Percentiles rank a stretch among this genome's conserved stretches.
phyloP scores from a whole-genome alignment of 2,797 vertebrate genomes.

The Echiichthys vipera region DNA sequence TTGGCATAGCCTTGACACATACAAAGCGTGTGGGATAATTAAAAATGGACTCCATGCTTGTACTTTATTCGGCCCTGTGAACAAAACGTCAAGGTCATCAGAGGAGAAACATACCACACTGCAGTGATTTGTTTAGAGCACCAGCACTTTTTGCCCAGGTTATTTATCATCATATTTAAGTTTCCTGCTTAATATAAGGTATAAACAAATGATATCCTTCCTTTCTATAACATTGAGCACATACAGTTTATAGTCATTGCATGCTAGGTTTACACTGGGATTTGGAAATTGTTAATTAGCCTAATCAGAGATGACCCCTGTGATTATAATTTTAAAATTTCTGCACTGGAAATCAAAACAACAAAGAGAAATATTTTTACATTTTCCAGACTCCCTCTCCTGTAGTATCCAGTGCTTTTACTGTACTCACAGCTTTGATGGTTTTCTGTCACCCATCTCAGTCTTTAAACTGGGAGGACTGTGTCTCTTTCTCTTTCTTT shows the following conservation, averaged over 20 bases:
- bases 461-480: constrained; percentile 29
- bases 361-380: constrained; percentile 36
- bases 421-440: constrained; percentile 46
- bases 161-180: not conserved
- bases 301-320: not conserved
- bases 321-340: constrained; percentile 11
- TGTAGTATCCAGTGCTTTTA: constrained; percentile 20
- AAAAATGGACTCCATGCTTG: constrained; percentile 22
- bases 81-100: constrained; percentile 53
- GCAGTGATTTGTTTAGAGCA: constrained; percentile 15
- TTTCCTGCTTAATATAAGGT: constrained; percentile 4
- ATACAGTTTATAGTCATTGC: not conserved
- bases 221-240: not conserved
- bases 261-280: not conserved
- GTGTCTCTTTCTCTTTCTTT: constrained; percentile 35
- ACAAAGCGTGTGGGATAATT: constrained; percentile 57
- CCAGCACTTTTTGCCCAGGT: not conserved
- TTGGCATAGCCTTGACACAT: constrained; percentile 50
- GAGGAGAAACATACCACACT: constrained; percentile 31
- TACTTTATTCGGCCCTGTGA: constrained; percentile 17
- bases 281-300: not conserved
- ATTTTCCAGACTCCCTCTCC: constrained; percentile 4
- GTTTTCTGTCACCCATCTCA: constrained; percentile 55
- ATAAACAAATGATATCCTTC: not conserved
- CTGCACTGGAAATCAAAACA: constrained; percentile 26